These are phyloP conservation scores for Peromyscus leucopus DNA, from an alignment of 2,113 vertebrate genomes.

Conservation along the genomic window DNA sequence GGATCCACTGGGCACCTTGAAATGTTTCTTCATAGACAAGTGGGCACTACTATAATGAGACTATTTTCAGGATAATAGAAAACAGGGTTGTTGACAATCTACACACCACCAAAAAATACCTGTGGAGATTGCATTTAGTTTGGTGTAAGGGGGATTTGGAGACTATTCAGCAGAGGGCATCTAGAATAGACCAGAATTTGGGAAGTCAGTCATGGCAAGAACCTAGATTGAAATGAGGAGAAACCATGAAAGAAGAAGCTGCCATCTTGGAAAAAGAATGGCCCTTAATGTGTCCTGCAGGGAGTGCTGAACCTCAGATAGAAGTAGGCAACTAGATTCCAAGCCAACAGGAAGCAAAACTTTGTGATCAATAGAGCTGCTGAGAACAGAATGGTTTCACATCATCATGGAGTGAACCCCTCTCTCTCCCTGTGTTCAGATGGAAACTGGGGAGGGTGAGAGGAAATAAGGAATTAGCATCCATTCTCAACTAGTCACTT, in stretches of 20 bases:
- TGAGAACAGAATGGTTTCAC: neutral
- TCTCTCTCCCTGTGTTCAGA: neutral
- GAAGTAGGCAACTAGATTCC: neutral
- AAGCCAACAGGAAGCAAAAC: neutral
- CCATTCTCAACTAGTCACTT: neutral
- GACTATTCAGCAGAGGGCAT: neutral
- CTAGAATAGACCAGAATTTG: neutral
- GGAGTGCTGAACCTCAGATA: neutral
- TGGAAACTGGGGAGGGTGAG: neutral
- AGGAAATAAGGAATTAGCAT: neutral
- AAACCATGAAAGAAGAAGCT: neutral
- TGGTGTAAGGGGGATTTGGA: neutral
- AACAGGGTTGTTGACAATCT: neutral
- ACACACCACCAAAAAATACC: neutral
- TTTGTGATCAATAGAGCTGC: neutral
- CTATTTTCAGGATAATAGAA: neutral
- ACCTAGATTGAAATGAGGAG: neutral
- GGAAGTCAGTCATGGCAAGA: neutral
- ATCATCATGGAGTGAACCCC: neutral
- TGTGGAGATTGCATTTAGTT: neutral
- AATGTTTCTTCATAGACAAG: neutral
- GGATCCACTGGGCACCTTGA: neutral
- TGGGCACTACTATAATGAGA: too few species aligned
- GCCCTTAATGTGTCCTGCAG: neutral
- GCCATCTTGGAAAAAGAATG: conserved; percentile 39